Base-by-base conservation (phyloP, 2,888 invertebrate genomes). In the Prosapia bicincta region DNA sequence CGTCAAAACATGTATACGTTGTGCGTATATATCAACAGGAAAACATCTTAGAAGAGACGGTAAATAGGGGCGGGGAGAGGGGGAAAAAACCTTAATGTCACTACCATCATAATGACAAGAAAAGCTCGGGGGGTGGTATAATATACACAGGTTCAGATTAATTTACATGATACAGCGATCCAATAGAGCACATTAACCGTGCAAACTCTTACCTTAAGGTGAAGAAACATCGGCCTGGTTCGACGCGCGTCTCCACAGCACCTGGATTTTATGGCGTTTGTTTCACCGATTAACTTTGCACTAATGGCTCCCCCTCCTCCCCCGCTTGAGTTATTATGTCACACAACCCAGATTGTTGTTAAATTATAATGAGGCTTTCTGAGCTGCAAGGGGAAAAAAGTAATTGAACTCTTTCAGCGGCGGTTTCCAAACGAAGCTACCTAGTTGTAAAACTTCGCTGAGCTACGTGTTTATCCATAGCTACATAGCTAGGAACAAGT, bases 211-310 rank as follows among this genome's bases (percentile, higher is more conserved):
- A 54, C 54, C 54, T 54, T 20, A 38, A 54, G 68, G 67, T 73
- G 73, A 73, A 73, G 73, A 73, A 73, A 73, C 73, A 67, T 67
- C 67, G 68, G 25, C 72, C 32, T 38, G 32, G 66, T 66, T 66
- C 67, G 68, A 32, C 43, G 32, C 30, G 38, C 66, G 73, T 30
- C 73, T 68, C 43, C 65, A 65, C 74, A 70, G 65, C 74, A 74
- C 74, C 74, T 74, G 74, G 74, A 69, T 74, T 74, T 74, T 74
- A 74, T 74, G 74, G 74, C 74, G 28, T 74, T 74, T 74, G 74
- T 74, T 74, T 74, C 74, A 74, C 69, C 74, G 74, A 74, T 74
- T 74, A 74, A 74, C 74, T 70, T 74, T 74, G 66, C 74, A 74
- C 74, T 74, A 74, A 74, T 74, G 74, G 74, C 69, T 38, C 66